Evolutionary conservation across 2,888 invertebrate species (phyloP).

Genomic region (Strigamia transsilvanica): DNA sequence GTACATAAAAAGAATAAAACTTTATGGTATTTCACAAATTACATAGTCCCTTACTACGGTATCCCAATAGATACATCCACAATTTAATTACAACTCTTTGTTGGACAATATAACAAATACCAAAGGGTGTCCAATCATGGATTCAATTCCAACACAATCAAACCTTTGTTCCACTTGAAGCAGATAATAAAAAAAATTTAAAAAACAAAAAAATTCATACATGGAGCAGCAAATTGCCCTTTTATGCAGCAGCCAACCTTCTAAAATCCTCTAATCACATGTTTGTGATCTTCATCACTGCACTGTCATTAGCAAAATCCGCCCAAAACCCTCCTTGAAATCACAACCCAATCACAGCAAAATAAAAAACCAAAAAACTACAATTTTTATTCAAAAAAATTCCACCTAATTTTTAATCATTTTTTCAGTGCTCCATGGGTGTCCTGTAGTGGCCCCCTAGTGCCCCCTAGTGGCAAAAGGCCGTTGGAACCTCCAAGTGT

Average conservation of each 20-base stretch:
- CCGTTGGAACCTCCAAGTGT: not conserved
- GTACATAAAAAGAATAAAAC: too few relatives aligned
- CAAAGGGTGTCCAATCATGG: too few relatives aligned
- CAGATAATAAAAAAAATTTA: not conserved
- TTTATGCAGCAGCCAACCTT: not conserved
- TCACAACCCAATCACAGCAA: not conserved
- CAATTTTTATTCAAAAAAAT: not conserved
- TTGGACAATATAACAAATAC: too few relatives aligned
- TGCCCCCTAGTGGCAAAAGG: not conserved
- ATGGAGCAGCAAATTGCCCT: slow-evolving; percentile 4
- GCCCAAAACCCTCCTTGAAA: slow-evolving; percentile 3
- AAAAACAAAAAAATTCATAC: not conserved
- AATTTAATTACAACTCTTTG: too few relatives aligned
- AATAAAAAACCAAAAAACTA: not conserved
- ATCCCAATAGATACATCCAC: too few relatives aligned
- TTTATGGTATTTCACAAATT: too few relatives aligned
- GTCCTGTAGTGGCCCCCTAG: not conserved
- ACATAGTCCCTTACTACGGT: too few relatives aligned
- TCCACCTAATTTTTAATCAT: not conserved
- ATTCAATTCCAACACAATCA: not conserved
- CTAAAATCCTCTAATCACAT: slow-evolving; percentile 11
- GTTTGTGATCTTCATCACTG: slow-evolving; percentile 17
- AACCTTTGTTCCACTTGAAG: not conserved
- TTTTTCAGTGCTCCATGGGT: not conserved
- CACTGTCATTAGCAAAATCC: not conserved